Evolutionary conservation across 2,797 vertebrate species (phyloP).

Genomic region (Notolabrus celidotus): DNA sequence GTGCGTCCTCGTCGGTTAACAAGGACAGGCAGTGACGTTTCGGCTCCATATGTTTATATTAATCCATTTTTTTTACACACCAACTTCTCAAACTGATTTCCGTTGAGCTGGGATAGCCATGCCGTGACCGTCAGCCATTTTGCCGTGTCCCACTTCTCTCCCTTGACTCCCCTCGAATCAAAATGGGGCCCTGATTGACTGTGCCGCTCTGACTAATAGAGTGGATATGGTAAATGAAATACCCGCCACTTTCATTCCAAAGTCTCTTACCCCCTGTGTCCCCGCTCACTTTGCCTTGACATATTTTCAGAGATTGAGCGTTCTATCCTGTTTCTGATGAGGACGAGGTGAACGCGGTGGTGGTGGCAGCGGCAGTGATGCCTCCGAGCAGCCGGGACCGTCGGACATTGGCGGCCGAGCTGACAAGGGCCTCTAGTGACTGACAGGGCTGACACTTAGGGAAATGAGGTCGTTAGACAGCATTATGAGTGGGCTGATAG

Average conservation of each 20-base stretch:
- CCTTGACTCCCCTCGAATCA: slow-evolving; percentile 84
- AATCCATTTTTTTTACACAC: slow-evolving; percentile 85
- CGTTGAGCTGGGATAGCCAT: slow-evolving; percentile 74
- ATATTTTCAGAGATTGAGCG: slow-evolving; percentile 87
- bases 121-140: slow-evolving; percentile 82
- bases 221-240: slow-evolving; percentile 90
- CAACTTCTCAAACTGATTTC: slow-evolving; percentile 78
- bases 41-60: slow-evolving; percentile 79
- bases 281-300: slow-evolving; percentile 87
- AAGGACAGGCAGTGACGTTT: slow-evolving; percentile 73
- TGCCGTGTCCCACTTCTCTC: slow-evolving; percentile 82
- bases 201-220: slow-evolving; percentile 87
- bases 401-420: slow-evolving; percentile 68
- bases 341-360: slow-evolving; percentile 45
- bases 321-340: slow-evolving; percentile 79
- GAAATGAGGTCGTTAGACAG: slow-evolving; percentile 96
- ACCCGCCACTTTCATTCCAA: slow-evolving; percentile 85
- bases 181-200: slow-evolving; percentile 86
- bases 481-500: slow-evolving; percentile 92
- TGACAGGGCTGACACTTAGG: slow-evolving; percentile 90
- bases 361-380: slow-evolving; percentile 41
- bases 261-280: slow-evolving; percentile 78
- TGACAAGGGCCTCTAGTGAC: slow-evolving; percentile 77
- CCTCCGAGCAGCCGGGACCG: slow-evolving; percentile 73
- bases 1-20: slow-evolving; percentile 43